Evolutionary conservation across 2,113 vertebrate species (phyloP).

Genomic region (Brachionichthys hirsutus): DNA sequence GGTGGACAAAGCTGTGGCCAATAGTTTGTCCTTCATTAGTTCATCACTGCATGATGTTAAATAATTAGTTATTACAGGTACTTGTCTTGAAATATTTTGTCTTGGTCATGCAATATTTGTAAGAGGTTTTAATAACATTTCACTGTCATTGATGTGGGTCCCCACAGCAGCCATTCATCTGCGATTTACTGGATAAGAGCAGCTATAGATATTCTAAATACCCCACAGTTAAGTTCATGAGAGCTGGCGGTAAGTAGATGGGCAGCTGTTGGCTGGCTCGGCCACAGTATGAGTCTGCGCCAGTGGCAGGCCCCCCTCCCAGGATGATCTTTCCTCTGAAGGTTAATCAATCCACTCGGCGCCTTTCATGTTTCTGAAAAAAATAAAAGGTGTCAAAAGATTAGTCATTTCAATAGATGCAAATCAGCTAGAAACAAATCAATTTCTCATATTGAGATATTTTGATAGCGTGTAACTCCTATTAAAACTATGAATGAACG

Average conservation of each 20-base stretch:
- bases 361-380: constrained; percentile 43
- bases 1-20: too few relatives aligned
- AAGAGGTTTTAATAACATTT: not conserved
- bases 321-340: constrained; percentile 73
- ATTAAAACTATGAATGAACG: too few relatives aligned
- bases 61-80: not conserved
- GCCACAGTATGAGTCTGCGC: constrained; percentile 59
- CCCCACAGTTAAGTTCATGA: constrained; percentile 18
- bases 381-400: constrained; percentile 40
- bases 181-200: not conserved
- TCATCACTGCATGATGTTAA: too few relatives aligned
- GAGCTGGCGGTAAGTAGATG: constrained; percentile 33
- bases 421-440: constrained; percentile 18
- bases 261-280: constrained; percentile 60
- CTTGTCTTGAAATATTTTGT: not conserved
- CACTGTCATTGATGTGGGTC: not conserved
- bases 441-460: not conserved
- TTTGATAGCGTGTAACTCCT: constrained; percentile 6
- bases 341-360: constrained; percentile 73
- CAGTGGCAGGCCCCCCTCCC: constrained; percentile 66
- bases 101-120: not conserved
- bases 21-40: too few relatives aligned
- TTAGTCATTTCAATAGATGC: constrained; percentile 32
- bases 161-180: not conserved
- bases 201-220: constrained; percentile 12